These are phyloP conservation scores for Hafferia zeledoni DNA, from an alignment of 2,797 vertebrate species.

Conservation along the genomic window DNA sequence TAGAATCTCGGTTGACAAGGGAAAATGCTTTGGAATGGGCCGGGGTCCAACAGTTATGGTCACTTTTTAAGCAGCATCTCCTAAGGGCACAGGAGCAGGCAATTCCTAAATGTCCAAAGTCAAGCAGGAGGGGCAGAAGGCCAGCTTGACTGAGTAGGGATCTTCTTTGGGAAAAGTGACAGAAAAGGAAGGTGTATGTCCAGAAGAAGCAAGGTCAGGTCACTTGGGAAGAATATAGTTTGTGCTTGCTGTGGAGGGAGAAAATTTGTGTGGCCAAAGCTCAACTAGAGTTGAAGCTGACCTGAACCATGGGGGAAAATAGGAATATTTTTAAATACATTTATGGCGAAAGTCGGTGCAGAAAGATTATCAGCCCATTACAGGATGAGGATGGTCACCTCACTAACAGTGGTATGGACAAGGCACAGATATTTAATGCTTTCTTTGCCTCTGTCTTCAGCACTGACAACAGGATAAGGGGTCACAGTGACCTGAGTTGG, in stretches of 20 bases:
- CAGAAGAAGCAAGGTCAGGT: neutral
- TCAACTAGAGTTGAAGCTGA: neutral
- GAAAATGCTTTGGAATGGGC: neutral
- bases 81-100: neutral
- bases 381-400: neutral
- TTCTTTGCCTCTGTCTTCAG: neutral
- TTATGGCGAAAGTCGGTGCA: neutral
- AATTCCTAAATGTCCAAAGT: neutral
- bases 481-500: neutral
- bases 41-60: neutral
- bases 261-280: neutral
- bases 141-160: neutral
- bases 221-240: neutral
- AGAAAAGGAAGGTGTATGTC: neutral
- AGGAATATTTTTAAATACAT: neutral
- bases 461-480: neutral
- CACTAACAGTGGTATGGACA: neutral
- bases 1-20: neutral
- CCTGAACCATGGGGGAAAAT: neutral
- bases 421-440: neutral
- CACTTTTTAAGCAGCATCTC: neutral
- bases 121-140: neutral
- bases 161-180: neutral
- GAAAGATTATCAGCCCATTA: neutral
- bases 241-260: neutral